Percentiles rank a stretch among this genome's conserved stretches.
These are phyloP conservation scores for Osmerus eperlanus DNA, from an alignment of 2,113 vertebrate species.

Conservation along the genomic window DNA sequence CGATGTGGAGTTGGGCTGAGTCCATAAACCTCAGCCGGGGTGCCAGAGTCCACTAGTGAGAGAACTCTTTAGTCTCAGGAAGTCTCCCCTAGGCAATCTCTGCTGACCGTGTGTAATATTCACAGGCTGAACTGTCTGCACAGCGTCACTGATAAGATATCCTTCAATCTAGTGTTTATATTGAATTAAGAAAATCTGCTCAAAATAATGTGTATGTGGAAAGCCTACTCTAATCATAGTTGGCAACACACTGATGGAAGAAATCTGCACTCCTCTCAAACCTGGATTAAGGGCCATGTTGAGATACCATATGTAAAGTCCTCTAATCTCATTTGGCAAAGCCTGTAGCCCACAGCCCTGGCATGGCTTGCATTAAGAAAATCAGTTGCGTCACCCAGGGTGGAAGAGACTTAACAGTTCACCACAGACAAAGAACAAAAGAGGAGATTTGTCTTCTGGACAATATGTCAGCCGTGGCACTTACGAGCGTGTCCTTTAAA, in stretches of 20 bases:
- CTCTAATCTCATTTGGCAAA: constrained; percentile 46
- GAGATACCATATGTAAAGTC: constrained; percentile 40
- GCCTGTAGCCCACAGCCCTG: constrained; percentile 18
- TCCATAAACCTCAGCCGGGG: constrained; percentile 54
- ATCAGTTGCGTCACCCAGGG: constrained; percentile 29
- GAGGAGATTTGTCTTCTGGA: constrained; percentile 12
- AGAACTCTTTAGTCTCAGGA: constrained; percentile 35
- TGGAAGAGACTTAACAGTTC: constrained; percentile 25
- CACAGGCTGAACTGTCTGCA: constrained; percentile 31
- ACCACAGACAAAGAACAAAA: constrained; percentile 29
- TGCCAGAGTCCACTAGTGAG: constrained; percentile 41
- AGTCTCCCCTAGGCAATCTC: constrained; percentile 43
- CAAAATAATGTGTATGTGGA: background rate
- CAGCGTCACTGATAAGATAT: constrained; percentile 12
- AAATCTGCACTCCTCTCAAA: constrained; percentile 23
- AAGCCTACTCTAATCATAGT: constrained; percentile 4
- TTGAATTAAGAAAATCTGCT: constrained; percentile 4
- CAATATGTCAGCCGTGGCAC: background rate
- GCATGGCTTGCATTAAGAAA: constrained; percentile 18
- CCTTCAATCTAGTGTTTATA: background rate
- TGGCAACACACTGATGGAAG: constrained; percentile 10
- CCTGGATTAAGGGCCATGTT: constrained; percentile 24
- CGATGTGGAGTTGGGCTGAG: constrained; percentile 39
- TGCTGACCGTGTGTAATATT: constrained; percentile 51
- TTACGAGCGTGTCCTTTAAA: background rate